Percentiles rank a stretch among this genome's conserved stretches.
Conservation (phyloP, 1,140 invertebrate genomes). For the Rhyzopertha dominica region DNA sequence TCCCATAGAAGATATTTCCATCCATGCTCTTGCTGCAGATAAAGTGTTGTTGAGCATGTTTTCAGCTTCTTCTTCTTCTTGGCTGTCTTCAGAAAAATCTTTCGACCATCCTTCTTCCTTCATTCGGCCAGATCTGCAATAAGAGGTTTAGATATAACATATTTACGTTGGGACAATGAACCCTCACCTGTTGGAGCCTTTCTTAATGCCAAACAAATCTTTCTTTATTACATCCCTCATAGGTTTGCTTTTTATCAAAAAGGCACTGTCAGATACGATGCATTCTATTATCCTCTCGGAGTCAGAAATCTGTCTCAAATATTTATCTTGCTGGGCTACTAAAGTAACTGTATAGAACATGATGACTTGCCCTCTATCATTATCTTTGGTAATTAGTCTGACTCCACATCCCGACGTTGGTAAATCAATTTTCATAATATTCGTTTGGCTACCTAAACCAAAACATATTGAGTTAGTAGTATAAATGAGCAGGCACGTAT, state of each 20-base stretch:
- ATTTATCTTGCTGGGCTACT: constrained; percentile 65
- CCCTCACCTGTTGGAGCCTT: constrained; percentile 20
- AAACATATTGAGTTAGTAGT: neutral
- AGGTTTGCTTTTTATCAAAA: constrained; percentile 33
- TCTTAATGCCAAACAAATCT: constrained; percentile 18
- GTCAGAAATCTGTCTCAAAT: constrained; percentile 64
- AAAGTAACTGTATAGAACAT: constrained; percentile 60
- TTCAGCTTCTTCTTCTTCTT: constrained; percentile 16
- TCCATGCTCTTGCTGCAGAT: constrained; percentile 58
- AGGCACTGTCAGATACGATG: constrained; percentile 38
- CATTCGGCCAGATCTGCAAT: constrained; percentile 31
- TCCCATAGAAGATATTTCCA: constrained; percentile 58
- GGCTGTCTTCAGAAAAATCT: constrained; percentile 20
- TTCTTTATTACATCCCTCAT: constrained; percentile 31
- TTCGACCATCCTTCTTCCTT: constrained; percentile 30
- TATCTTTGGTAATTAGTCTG: constrained; percentile 50
- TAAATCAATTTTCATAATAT: constrained; percentile 51
- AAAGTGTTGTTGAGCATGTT: constrained; percentile 33
- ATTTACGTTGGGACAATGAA: constrained; percentile 8
- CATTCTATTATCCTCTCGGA: constrained; percentile 57
- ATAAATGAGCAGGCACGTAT: neutral
- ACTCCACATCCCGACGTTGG: constrained; percentile 63
- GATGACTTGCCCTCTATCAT: constrained; percentile 41
- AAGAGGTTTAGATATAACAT: neutral
- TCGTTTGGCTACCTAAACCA: constrained; percentile 43